Evolutionary conservation across 2,888 invertebrate species (phyloP), one percentile per base, ranked within the genome.

Genomic region (Pollenia labialis): DNA sequence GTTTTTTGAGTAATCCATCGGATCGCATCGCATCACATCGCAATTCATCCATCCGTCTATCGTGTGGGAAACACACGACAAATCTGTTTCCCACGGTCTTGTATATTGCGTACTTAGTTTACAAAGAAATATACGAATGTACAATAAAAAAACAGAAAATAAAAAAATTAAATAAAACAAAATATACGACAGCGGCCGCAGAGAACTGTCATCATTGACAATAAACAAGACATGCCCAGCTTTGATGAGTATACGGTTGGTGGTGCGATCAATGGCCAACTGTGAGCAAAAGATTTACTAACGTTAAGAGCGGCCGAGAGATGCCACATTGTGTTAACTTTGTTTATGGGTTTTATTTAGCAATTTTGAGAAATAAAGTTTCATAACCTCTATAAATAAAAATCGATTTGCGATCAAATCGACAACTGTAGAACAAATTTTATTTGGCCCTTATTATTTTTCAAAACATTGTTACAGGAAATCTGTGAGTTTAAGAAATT

Each of bases 11-110:
- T 89, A 88, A 89, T 88, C 88, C 89, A 89, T 87, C 88, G 88
- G 87, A 89, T 87, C 88, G 86, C 88, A 88, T 86, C 87, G 88
- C 87, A 88, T 88, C 92, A 91, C 91, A 91, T 91, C 92, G 91
- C 92, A 92, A 92, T 92, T 91, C 92, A 92, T 91, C 92, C 92
- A 92, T 92, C 92, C 92, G 92, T 92, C 92, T 92, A 92, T 92
- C 93, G 93, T 93, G 93, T 93, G 93, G 93, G 93, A 93, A 93
- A 93, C 93, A 92, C 92, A 93, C 92, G 93, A 92, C 92, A 91
- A 92, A 93, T 93, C 92, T 93, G 92, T 93, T 93, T 93, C 93
- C 93, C 93, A 93, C 93, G 93, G 92, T 92, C 92, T 91, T 92
- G 92, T 92, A 91, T 91, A 91, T 88, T 85, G 87, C 85, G 87